Evolutionary conservation across 2,113 vertebrate genomes (phyloP).

Genomic region (Chamaetylas fuelleborni): DNA sequence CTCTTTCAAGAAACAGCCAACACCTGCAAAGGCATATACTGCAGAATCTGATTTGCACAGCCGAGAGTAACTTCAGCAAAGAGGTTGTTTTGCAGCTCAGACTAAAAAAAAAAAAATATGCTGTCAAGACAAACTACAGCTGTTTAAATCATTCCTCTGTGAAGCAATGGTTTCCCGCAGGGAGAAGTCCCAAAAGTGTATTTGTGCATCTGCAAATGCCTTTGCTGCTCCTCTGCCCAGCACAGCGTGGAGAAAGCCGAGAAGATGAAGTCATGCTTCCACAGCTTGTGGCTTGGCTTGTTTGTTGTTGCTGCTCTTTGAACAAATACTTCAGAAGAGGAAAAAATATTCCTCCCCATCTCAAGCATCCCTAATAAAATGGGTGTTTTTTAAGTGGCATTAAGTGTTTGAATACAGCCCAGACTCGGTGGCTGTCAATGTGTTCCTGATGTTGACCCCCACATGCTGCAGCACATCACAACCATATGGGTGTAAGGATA

Average conservation of each 20-base stretch:
- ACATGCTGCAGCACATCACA: background rate
- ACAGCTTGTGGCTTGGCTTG: background rate
- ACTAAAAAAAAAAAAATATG: background rate
- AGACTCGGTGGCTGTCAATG: background rate
- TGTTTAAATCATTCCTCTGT: constrained; percentile 55
- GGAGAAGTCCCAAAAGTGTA: constrained; percentile 2
- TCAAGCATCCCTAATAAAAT: background rate
- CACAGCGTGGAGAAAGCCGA: background rate
- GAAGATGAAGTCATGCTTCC: constrained; percentile 6
- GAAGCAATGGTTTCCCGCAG: background rate
- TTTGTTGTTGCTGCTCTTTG: background rate
- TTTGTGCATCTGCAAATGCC: constrained; percentile 32
- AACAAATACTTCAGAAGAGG: background rate
- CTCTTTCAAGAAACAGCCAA: background rate
- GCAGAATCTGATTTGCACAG: constrained; percentile 30
- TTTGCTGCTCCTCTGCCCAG: constrained; percentile 13
- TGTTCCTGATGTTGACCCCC: background rate
- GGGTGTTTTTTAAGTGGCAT: background rate
- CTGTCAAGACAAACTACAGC: constrained; percentile 37
- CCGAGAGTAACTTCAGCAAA: background rate
- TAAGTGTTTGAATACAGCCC: background rate
- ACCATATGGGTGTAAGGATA: background rate
- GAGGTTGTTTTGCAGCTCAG: constrained; percentile 38
- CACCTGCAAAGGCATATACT: constrained; percentile 14
- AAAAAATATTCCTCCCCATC: background rate